A percentile compares a stretch with the other conserved stretches of the same genome.
Conservation (phyloP, 2,888 invertebrate genomes). For the Lysandra coridon region DNA sequence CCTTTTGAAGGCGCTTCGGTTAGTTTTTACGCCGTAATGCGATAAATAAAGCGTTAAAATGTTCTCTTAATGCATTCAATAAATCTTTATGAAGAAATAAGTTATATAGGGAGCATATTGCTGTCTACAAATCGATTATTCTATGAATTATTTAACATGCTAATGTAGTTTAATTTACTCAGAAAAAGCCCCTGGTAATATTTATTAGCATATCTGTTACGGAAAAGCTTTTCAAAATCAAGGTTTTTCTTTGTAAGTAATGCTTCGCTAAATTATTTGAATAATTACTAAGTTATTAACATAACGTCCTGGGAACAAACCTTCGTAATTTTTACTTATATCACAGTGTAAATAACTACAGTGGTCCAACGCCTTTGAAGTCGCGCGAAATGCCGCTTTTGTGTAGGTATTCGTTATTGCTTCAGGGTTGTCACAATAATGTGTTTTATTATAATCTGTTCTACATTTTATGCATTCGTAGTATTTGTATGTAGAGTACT, state of each 20-base stretch:
- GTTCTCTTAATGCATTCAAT: conserved; percentile 45
- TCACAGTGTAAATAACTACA: no score
- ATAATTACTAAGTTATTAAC: background rate
- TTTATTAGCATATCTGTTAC: conserved; percentile 16
- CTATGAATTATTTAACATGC: conserved; percentile 6
- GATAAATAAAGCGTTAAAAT: conserved; percentile 31
- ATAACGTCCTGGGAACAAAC: conserved; percentile 9
- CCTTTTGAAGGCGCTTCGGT: conserved; percentile 29
- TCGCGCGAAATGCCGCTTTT: no score
- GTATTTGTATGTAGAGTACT: no score
- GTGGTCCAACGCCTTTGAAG: no score
- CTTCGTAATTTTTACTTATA: background rate
- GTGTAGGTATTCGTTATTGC: no score
- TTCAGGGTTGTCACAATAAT: no score
- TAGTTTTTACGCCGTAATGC: background rate
- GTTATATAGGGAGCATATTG: background rate
- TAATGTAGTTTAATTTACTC: conserved; percentile 7
- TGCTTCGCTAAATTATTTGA: background rate
- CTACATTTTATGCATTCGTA: no score
- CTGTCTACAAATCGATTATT: background rate
- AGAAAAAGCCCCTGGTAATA: background rate
- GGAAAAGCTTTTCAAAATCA: background rate
- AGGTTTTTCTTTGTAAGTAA: background rate
- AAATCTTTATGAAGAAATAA: background rate
- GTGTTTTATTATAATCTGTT: no score